phyloP scores from a whole-genome alignment of 1,140 invertebrate species.

The Pseudachorutes palmiensis region DNA sequence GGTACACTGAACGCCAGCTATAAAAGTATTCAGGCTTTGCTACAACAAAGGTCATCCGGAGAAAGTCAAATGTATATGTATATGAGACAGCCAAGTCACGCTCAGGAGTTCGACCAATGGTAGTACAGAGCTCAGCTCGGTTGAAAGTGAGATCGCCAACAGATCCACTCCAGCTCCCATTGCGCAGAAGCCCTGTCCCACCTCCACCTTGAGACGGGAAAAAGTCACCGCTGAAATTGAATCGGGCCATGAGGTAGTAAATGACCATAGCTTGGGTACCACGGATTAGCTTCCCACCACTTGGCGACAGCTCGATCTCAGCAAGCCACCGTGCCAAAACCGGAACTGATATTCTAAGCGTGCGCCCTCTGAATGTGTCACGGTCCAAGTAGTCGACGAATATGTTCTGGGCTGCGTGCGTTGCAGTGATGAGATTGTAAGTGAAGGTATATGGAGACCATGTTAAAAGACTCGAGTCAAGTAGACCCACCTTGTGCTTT shows the following conservation, averaged over 20 bases:
- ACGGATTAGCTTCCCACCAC: background rate
- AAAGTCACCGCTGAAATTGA: background rate
- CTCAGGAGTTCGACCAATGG: background rate
- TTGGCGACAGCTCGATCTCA: background rate
- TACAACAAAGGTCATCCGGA: background rate
- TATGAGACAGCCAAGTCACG: background rate
- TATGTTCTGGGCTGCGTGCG: too few relatives aligned
- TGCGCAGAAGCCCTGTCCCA: background rate
- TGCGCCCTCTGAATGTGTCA: background rate
- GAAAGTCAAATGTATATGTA: background rate
- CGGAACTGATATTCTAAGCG: background rate
- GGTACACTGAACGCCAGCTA: background rate
- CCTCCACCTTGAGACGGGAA: background rate
- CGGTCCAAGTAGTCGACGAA: background rate
- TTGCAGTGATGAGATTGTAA: too few relatives aligned
- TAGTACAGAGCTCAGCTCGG: background rate
- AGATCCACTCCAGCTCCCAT: background rate
- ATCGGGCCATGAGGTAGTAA: background rate
- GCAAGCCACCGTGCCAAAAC: background rate
- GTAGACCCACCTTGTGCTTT: too few relatives aligned
- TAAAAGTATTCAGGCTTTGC: background rate
- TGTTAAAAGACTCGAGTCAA: too few relatives aligned
- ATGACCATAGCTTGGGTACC: background rate
- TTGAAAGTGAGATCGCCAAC: background rate
- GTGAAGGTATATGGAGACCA: too few relatives aligned